phyloP scores from a whole-genome alignment of 1,140 invertebrate genomes.

The Aradophagus sp. region DNA sequence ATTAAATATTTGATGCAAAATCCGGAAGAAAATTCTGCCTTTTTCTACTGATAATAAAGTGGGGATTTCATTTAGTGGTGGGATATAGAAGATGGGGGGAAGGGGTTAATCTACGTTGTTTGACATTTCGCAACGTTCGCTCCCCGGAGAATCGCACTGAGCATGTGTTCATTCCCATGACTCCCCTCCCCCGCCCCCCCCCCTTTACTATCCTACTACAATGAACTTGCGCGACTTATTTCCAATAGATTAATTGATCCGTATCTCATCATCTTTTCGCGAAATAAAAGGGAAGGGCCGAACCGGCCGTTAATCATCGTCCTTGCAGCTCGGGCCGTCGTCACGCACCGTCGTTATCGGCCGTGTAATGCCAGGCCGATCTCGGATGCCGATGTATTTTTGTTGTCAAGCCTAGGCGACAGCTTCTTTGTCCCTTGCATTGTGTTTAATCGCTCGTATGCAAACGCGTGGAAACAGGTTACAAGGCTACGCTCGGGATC shows the following conservation, averaged over 20 bases:
- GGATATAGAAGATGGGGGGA: too few species aligned
- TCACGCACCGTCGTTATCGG: conserved; percentile 43
- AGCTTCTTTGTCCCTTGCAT: conserved; percentile 54
- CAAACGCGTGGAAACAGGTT: conserved; percentile 60
- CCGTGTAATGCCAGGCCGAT: conserved; percentile 23
- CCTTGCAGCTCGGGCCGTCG: conserved; percentile 8
- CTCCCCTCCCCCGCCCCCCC: too few species aligned
- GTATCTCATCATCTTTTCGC: conserved; percentile 15
- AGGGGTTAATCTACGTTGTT: too few species aligned
- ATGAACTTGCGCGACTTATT: conserved; percentile 5
- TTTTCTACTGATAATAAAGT: too few species aligned
- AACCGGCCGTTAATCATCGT: conserved; percentile 19
- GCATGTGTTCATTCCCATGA: too few species aligned
- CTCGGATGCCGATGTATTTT: conserved; percentile 46
- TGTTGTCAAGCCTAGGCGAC: conserved; percentile 37
- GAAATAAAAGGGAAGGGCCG: conserved; percentile 9
- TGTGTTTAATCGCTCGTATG: conserved; percentile 56
- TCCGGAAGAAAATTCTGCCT: too few species aligned
- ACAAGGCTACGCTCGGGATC: conserved; percentile 59
- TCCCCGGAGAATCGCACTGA: too few species aligned
- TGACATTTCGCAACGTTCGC: too few species aligned
- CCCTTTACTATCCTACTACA: too few species aligned
- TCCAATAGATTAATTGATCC: conserved; percentile 21
- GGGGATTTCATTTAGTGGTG: too few species aligned
- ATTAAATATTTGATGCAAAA: too few species aligned